A percentile compares a stretch with the other conserved stretches of the same genome.
Conservation (phyloP, 2,113 vertebrate genomes). For the Orientallactaga bullata region DNA sequence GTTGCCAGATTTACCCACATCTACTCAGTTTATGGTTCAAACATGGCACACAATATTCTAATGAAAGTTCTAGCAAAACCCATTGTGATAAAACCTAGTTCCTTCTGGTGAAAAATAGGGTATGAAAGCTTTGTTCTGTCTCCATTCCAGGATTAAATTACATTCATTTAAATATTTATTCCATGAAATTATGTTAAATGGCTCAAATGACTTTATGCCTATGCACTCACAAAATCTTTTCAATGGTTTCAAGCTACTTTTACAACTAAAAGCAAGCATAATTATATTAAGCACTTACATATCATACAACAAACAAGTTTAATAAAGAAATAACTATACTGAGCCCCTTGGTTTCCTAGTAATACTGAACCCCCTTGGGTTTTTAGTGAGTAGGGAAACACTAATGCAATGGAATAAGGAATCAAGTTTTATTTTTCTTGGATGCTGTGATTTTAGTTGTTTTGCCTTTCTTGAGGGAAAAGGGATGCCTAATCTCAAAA, state of each 20-base stretch:
- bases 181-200: not conserved
- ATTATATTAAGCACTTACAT: not conserved
- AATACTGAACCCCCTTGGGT: conserved; percentile 12
- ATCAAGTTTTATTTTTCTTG: conserved; percentile 71
- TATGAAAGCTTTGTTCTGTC: conserved; percentile 12
- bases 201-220: not conserved
- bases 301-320: conserved; percentile 9
- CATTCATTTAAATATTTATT: conserved; percentile 39
- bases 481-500: conserved; percentile 43
- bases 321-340: conserved; percentile 39
- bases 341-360: too few species aligned
- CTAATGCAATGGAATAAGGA: conserved; percentile 46
- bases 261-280: conserved; percentile 36
- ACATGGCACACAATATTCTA: not conserved
- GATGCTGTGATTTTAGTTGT: conserved; percentile 61
- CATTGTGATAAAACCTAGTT: not conserved
- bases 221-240: conserved; percentile 32
- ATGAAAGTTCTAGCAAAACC: not conserved
- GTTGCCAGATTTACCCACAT: not conserved
- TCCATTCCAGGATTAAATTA: not conserved
- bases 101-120: not conserved
- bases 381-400: not conserved
- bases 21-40: not conserved
- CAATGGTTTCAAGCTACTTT: not conserved
- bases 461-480: conserved; percentile 60